Evolutionary conservation across 2,113 vertebrate species (phyloP).

Genomic region (Pterocles burchelli): DNA sequence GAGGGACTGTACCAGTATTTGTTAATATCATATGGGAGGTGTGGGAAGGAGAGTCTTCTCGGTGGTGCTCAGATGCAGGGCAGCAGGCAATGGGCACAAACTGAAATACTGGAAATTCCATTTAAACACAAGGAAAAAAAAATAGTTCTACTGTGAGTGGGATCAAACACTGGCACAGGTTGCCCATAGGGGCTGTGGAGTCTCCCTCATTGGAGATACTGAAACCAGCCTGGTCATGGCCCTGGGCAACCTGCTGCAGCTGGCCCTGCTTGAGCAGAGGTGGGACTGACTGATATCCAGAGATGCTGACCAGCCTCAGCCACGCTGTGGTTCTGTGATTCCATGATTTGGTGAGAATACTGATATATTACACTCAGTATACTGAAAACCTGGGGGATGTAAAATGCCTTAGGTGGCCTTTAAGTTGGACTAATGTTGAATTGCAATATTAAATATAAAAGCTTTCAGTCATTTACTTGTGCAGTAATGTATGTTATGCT

Average conservation of each 20-base stretch:
- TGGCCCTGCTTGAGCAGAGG: background rate
- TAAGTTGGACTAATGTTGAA: background rate
- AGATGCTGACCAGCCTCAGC: background rate
- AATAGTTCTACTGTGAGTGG: too few relatives aligned
- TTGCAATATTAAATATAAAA: background rate
- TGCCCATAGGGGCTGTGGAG: background rate
- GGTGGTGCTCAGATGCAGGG: background rate
- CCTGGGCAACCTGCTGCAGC: background rate
- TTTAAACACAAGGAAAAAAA: background rate
- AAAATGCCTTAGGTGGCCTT: background rate
- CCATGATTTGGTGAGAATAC: background rate
- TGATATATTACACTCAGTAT: background rate
- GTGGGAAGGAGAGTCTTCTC: background rate
- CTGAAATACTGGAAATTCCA: background rate
- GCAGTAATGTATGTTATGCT: background rate
- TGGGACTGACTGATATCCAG: background rate
- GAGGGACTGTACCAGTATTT: background rate
- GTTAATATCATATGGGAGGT: background rate
- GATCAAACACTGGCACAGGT: background rate
- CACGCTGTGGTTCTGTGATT: background rate
- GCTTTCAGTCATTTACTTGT: background rate
- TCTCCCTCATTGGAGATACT: background rate
- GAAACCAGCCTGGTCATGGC: background rate
- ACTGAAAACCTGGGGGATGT: background rate
- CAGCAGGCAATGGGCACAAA: too few relatives aligned